Evolutionary conservation across 2,797 vertebrate species (phyloP).

Genomic region (Mormyrus proboscirostris): DNA sequence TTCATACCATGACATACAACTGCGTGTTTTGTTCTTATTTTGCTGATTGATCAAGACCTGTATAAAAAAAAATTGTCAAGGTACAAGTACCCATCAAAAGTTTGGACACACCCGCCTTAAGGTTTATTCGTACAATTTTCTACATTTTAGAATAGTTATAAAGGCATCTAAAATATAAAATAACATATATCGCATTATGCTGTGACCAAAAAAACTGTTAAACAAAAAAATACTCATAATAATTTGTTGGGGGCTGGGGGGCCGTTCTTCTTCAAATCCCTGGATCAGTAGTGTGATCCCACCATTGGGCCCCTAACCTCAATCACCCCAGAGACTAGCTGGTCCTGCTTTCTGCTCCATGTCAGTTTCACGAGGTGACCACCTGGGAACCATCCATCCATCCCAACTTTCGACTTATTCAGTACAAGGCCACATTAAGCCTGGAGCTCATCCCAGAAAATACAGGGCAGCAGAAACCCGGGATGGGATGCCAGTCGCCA

Average conservation of each 20-base stretch:
- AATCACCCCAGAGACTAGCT: background rate
- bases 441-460: background rate
- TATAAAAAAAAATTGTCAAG: background rate
- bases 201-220: background rate
- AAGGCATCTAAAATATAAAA: background rate
- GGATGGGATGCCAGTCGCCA: background rate
- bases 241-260: background rate
- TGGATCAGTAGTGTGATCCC: background rate
- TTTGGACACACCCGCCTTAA: background rate
- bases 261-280: background rate
- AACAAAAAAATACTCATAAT: background rate
- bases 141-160: background rate
- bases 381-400: background rate
- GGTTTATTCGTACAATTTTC: background rate
- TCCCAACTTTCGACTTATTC: background rate
- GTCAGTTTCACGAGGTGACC: background rate
- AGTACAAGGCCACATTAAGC: background rate
- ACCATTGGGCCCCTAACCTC: background rate
- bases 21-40: background rate
- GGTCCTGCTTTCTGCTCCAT: background rate
- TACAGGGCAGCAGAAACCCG: background rate
- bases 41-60: background rate
- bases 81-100: background rate
- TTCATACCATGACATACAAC: conserved; percentile 3
- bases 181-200: background rate